phyloP scores from a whole-genome alignment of 2,888 invertebrate genomes.

The Glyphotaelius pellucidus region DNA sequence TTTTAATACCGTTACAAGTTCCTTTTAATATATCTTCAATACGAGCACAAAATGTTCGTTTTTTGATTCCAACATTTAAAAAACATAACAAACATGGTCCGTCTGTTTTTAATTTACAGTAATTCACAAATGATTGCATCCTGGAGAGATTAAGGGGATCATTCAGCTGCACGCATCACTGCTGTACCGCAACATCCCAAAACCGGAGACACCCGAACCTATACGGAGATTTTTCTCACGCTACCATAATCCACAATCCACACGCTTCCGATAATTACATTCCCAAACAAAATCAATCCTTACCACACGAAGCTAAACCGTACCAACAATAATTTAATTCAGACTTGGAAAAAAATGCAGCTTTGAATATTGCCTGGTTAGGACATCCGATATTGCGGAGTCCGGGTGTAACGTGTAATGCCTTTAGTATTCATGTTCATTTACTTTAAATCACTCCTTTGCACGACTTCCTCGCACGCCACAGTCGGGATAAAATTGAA shows the following conservation, averaged over 20 bases:
- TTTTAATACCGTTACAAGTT: background rate
- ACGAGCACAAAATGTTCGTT: background rate
- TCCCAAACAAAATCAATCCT: background rate
- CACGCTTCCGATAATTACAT: constrained; percentile 26
- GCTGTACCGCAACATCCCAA: background rate
- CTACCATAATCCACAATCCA: constrained; percentile 25
- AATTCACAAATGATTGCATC: background rate
- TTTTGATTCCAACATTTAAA: background rate
- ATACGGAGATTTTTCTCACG: constrained; percentile 16
- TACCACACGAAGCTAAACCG: constrained; percentile 21
- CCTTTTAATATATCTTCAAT: background rate
- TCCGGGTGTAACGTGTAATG: background rate
- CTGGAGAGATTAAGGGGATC: background rate
- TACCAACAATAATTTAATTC: background rate
- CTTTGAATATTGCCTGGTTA: background rate
- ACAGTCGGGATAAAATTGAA: constrained; percentile 66
- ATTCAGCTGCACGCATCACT: background rate
- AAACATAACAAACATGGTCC: background rate
- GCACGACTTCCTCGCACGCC: constrained; percentile 66
- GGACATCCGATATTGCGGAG: constrained; percentile 34
- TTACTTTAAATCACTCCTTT: constrained; percentile 65
- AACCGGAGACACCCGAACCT: background rate
- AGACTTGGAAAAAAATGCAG: background rate
- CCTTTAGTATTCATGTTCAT: constrained; percentile 29
- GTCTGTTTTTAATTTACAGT: background rate